A percentile compares a stretch with the other conserved stretches of the same genome.
Conservation (phyloP, 2,797 vertebrate species). For the Acrossocheilus wenchowensis region DNA sequence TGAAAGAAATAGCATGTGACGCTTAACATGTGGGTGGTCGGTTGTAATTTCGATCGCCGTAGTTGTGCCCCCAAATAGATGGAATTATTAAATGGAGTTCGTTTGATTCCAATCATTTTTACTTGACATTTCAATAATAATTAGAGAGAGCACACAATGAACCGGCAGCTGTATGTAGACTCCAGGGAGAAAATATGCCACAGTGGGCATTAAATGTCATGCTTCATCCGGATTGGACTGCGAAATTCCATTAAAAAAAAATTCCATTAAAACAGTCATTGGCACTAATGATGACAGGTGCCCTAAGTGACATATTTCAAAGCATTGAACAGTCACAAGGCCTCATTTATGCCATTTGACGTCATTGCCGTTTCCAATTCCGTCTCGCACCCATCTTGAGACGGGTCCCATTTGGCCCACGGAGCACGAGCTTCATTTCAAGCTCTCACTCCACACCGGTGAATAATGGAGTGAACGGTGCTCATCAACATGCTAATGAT, state of each 20-base stretch:
- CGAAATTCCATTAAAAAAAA: constrained; percentile 53
- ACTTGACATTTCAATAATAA: constrained; percentile 60
- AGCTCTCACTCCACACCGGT: constrained; percentile 47
- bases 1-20: constrained; percentile 2
- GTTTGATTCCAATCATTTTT: constrained; percentile 53
- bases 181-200: constrained; percentile 46
- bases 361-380: constrained; percentile 53
- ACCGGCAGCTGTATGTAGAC: constrained; percentile 22
- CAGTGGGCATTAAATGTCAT: constrained; percentile 57
- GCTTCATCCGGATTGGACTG: constrained; percentile 43
- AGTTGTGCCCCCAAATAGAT: constrained; percentile 25
- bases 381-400: constrained; percentile 23
- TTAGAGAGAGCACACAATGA: constrained; percentile 44
- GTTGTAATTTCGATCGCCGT: background rate
- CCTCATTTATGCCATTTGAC: constrained; percentile 55
- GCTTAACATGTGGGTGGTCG: background rate
- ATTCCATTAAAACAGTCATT: constrained; percentile 57
- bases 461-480: constrained; percentile 58
- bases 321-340: constrained; percentile 5
- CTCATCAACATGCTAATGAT: constrained; percentile 64
- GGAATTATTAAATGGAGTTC: constrained; percentile 29
- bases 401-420: constrained; percentile 36
- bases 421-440: constrained; percentile 41
- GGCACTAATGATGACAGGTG: constrained; percentile 57
- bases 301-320: constrained; percentile 53